phyloP scores from a whole-genome alignment of 35 echinoderm and acorn worm genomes.

The Heliocidaris tuberculata region DNA sequence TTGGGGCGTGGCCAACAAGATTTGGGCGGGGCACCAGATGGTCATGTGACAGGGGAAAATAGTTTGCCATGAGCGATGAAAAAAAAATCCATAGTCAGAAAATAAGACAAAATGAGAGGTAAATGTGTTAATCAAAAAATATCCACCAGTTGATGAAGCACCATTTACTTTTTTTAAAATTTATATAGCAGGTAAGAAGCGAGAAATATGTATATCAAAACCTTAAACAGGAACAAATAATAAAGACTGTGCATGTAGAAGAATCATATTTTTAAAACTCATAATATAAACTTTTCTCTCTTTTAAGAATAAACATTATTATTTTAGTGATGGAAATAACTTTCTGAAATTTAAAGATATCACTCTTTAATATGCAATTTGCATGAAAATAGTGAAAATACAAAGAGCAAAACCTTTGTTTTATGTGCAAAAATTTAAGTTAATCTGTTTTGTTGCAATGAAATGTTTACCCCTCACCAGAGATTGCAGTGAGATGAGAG shows the following conservation, averaged over 20 bases:
- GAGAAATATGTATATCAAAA: too few species aligned
- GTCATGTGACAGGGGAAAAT: background rate
- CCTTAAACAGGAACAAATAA: too few species aligned
- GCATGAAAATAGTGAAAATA: background rate
- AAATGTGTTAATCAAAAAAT: background rate
- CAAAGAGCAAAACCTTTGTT: background rate
- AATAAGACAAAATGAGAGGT: background rate
- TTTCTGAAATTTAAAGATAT: background rate
- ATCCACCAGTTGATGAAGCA: background rate
- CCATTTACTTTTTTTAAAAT: too few species aligned
- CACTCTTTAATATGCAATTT: background rate
- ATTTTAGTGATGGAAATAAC: background rate
- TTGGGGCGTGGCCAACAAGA: conserved; percentile 19
- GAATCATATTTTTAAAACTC: too few species aligned
- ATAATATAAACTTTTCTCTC: background rate
- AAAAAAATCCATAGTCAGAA: background rate
- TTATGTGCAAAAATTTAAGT: background rate
- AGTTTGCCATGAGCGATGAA: background rate
- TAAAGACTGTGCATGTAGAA: too few species aligned
- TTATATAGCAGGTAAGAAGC: too few species aligned
- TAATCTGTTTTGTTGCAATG: background rate
- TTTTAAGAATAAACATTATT: background rate
- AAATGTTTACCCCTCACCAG: background rate
- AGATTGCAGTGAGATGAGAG: background rate
- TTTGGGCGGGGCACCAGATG: background rate